Percentiles rank a stretch among this genome's conserved stretches.
Conservation (phyloP, 2,113 vertebrate genomes). For the Marcusenius ussheri region DNA sequence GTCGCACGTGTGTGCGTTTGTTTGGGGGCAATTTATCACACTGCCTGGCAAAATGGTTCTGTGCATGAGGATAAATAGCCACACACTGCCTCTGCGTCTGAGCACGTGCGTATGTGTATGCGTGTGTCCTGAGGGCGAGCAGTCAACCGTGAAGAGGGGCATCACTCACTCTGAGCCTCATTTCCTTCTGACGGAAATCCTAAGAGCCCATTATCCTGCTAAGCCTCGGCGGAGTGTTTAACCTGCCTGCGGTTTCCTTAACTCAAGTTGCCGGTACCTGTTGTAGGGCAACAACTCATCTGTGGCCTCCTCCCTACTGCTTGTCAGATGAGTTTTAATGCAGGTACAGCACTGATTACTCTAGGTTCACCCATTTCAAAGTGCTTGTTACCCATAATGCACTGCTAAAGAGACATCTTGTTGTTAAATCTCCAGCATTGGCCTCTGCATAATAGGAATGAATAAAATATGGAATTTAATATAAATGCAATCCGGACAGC, state of each 20-base stretch:
- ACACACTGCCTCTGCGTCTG: not conserved
- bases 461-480: not conserved
- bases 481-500: not conserved
- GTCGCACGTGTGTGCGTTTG: not conserved
- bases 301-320: not conserved
- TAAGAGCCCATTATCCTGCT: constrained; percentile 35
- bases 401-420: constrained; percentile 33
- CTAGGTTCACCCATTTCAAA: not conserved
- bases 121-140: constrained; percentile 36
- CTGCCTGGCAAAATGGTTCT: not conserved
- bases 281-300: not conserved
- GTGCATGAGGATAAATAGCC: not conserved
- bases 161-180: constrained; percentile 40
- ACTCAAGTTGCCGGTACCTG: not conserved
- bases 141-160: constrained; percentile 27
- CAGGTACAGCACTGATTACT: not conserved
- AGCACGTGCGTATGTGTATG: not conserved
- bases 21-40: not conserved
- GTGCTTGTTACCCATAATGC: constrained; percentile 34
- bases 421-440: not conserved
- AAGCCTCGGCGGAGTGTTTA: constrained; percentile 60
- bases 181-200: constrained; percentile 41
- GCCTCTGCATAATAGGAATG: not conserved
- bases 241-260: constrained; percentile 34
- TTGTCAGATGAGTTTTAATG: constrained; percentile 29